A percentile compares a stretch with the other conserved stretches of the same genome.
Conservation (phyloP, 2,888 invertebrate species). For the Congeria kusceri region DNA sequence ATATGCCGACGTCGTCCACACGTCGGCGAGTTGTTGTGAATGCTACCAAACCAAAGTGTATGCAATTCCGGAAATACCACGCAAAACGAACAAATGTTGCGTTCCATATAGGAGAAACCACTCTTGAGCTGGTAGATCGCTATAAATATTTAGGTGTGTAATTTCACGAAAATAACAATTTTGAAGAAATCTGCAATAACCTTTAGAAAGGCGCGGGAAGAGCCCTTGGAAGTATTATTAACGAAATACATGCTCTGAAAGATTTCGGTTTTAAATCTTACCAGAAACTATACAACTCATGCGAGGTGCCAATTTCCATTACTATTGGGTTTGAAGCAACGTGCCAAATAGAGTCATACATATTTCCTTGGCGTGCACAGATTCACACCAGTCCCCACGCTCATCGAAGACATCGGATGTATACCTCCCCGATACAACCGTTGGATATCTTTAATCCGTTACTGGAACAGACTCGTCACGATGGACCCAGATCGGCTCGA, state of each 20-base stretch:
- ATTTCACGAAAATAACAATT: slow-evolving; percentile 19
- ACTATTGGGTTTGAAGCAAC: slow-evolving; percentile 40
- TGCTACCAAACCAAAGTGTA: slow-evolving; percentile 21
- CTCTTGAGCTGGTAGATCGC: background rate
- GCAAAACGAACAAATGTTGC: background rate
- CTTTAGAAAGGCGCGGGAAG: slow-evolving; percentile 31
- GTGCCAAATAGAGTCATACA: slow-evolving; percentile 30
- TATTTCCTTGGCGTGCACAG: slow-evolving; percentile 35
- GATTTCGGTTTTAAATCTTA: slow-evolving; percentile 39
- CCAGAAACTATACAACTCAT: slow-evolving; percentile 33
- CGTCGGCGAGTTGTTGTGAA: slow-evolving; percentile 37
- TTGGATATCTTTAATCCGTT: slow-evolving; percentile 25
- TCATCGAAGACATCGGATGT: slow-evolving; percentile 37
- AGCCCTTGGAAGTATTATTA: slow-evolving; percentile 35
- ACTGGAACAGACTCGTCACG: slow-evolving; percentile 25
- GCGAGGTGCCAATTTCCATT: slow-evolving; percentile 36
- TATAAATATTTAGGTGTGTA: slow-evolving; percentile 5
- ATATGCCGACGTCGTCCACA: slow-evolving; percentile 21
- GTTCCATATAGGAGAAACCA: slow-evolving; percentile 3
- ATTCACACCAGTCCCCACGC: slow-evolving; percentile 8
- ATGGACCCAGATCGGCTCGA: too few relatives aligned
- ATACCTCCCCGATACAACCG: slow-evolving; percentile 27
- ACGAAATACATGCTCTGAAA: slow-evolving; percentile 31
- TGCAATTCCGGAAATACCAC: background rate
- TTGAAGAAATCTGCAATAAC: background rate